Base-by-base conservation (phyloP, 1,140 invertebrate genomes). In the Meloidogyne exigua region DNA sequence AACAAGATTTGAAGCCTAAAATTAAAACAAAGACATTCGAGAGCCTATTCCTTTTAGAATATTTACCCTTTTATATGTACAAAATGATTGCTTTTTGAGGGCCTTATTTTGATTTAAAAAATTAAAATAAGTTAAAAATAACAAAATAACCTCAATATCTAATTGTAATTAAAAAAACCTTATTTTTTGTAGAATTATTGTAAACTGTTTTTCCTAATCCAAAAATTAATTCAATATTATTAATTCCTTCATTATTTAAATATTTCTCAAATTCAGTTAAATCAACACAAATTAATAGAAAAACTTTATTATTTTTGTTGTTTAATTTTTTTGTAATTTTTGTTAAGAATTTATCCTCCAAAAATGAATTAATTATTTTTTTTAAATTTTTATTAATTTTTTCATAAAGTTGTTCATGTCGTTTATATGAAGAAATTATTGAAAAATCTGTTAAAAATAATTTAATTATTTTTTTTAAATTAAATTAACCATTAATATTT, bases 401-500 rank as follows among this genome's bases (percentile, higher is more conserved):
- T 28, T 68, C 65, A 39, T 57, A 68, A 25, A 76, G 57, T 25
- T 75, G 49, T 15, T 83, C 76, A 57, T 83, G 82, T 39, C 75
- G 68, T 67, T 71, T 42, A 76, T 84, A 83, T 21, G 71, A 68
- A 69, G 76, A 26, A 11, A 83, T 72, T 11, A 83, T 28, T 0
- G 82, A 83, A 13, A 83, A 36, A 9, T 80, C 70, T 49, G 9
- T n/a, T 25, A 18, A 65, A 73, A 26, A 44, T 12, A 62, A 18
- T 11, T 72, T 18, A 25, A n/a, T n/a, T n/a, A n/a, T n/a, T n/a
- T n/a, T n/a, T n/a, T n/a, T 12, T 26, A 21, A 36, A 68, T 21
- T 12, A 39, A 69, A 39, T 72, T 49, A 39, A 64, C 72, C 72
- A 18, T 83, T 72, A 18, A 68, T 66, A 4, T 64, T n/a, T 10